A percentile compares a stretch with the other conserved stretches of the same genome.
phyloP scores from a whole-genome alignment of 2,797 vertebrate species.

The Limosa lapponica region DNA sequence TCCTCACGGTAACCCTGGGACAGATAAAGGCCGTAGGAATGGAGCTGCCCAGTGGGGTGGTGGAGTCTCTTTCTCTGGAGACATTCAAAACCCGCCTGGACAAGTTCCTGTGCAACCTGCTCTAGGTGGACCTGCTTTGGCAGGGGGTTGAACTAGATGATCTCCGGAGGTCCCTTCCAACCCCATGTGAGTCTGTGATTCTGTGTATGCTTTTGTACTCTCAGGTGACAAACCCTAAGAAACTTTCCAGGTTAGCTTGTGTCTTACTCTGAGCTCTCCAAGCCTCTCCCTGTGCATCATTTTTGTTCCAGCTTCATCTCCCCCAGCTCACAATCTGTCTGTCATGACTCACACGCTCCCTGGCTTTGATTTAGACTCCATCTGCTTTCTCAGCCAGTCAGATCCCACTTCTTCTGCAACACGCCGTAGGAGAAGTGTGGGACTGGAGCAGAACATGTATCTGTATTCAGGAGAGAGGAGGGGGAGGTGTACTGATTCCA shows the following conservation, averaged over 20 bases:
- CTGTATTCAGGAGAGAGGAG: not conserved
- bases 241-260: not conserved
- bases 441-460: conserved; percentile 6
- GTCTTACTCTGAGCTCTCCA: not conserved
- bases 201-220: not conserved
- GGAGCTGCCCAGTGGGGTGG: no score
- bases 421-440: conserved; percentile 20
- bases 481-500: not conserved
- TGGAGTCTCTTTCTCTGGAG: no score
- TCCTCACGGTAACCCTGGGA: not conserved
- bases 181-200: no score
- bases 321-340: conserved; percentile 43
- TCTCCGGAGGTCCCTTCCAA: no score
- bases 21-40: not conserved
- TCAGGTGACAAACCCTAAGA: not conserved
- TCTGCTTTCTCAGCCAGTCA: conserved; percentile 46
- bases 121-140: no score
- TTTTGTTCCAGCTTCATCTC: conserved; percentile 35
- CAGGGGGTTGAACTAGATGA: no score
- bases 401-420: conserved; percentile 5
- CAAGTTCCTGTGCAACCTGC: no score
- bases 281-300: not conserved
- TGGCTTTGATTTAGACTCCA: conserved; percentile 55
- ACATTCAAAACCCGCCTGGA: no score
- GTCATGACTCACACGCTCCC: conserved; percentile 24